phyloP scores from a whole-genome alignment of 2,888 invertebrate genomes.

The Argyra leucocephala region DNA sequence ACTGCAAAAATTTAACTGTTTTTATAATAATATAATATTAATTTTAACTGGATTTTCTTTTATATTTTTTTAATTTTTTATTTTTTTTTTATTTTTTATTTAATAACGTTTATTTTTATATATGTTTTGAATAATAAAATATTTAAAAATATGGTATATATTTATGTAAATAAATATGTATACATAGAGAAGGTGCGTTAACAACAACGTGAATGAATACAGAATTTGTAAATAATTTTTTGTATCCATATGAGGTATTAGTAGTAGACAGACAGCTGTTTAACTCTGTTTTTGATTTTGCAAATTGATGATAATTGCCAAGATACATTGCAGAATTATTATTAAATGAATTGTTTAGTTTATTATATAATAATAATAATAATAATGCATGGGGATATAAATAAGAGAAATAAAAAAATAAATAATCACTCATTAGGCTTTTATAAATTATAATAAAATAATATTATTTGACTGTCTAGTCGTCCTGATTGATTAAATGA shows the following conservation, averaged over 20 bases:
- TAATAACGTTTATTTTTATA: not conserved
- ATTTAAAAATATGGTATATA: too few species aligned
- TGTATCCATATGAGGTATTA: not conserved
- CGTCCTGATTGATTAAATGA: too few species aligned
- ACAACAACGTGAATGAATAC: not conserved
- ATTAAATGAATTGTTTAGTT: not conserved
- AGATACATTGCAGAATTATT: slow-evolving; percentile 1
- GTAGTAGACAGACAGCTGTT: slow-evolving; percentile 6
- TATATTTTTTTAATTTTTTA: too few species aligned
- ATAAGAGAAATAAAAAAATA: too few species aligned
- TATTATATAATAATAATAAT: too few species aligned
- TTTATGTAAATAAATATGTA: not conserved
- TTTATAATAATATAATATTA: too few species aligned
- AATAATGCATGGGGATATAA: too few species aligned
- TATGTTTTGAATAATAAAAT: slow-evolving; percentile 2
- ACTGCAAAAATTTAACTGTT: too few species aligned
- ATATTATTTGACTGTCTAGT: too few species aligned
- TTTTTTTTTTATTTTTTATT: too few species aligned
- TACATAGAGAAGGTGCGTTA: not conserved
- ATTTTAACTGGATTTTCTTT: not conserved
- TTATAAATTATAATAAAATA: too few species aligned
- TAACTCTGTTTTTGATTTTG: slow-evolving; percentile 3
- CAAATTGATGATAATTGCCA: slow-evolving; percentile 2
- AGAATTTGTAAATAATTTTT: not conserved
- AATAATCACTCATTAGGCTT: too few species aligned